These are phyloP conservation scores for Pteronura brasiliensis DNA, from an alignment of 2,113 vertebrate genomes.

Conservation along the genomic window DNA sequence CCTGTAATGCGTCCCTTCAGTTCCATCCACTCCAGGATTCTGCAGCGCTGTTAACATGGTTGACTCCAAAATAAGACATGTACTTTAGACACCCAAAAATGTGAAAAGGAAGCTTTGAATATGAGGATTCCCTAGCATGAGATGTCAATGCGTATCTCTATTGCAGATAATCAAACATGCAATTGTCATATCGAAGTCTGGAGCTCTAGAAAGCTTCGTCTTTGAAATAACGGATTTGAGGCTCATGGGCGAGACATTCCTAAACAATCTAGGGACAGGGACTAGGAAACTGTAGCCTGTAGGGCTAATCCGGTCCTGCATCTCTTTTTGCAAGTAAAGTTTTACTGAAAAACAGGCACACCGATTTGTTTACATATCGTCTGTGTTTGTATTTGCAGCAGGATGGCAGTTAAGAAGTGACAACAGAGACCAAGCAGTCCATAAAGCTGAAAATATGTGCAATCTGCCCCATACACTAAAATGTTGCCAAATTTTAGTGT, in stretches of 20 bases:
- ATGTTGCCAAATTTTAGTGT: not conserved
- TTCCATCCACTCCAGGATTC: not conserved
- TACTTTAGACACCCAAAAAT: not conserved
- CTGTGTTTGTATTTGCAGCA: not conserved
- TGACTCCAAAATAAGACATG: conserved; percentile 8
- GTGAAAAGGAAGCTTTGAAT: not conserved
- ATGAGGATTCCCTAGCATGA: not conserved
- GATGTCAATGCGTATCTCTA: not conserved
- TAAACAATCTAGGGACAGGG: not conserved
- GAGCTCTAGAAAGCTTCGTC: not conserved
- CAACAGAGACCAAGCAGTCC: not conserved
- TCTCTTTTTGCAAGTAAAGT: not conserved
- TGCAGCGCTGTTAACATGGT: not conserved
- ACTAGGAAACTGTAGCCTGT: not conserved
- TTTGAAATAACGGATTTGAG: not conserved
- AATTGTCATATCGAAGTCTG: not conserved
- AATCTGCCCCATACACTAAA: not conserved
- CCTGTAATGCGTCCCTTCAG: not conserved
- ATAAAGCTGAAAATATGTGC: not conserved
- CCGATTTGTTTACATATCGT: not conserved
- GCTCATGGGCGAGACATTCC: not conserved
- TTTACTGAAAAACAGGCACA: not conserved
- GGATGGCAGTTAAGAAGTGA: not conserved
- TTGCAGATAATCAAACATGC: not conserved
- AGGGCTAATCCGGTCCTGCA: not conserved